These are phyloP conservation scores for Apoderus coryli DNA, from an alignment of 2,888 invertebrate species.

Conservation along the genomic window DNA sequence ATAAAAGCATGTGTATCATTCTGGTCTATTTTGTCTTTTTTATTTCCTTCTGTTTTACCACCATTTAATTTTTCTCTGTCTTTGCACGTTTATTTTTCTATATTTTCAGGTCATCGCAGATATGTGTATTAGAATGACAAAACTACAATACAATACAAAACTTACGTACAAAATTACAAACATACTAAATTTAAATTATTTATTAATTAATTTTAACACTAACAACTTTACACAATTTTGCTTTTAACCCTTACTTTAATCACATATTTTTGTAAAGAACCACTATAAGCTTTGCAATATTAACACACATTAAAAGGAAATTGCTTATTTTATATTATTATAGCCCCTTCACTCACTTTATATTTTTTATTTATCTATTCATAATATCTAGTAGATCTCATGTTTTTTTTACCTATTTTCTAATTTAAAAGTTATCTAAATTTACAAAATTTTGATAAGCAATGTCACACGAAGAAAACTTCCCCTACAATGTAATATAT, in stretches of 20 bases:
- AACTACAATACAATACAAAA: constrained; percentile 1
- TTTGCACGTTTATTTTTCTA: constrained; percentile 30
- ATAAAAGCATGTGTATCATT: constrained; percentile 23
- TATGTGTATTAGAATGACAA: constrained; percentile 40
- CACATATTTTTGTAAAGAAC: too few relatives aligned
- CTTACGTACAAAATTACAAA: background rate
- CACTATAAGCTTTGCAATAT: too few relatives aligned
- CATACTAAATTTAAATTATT: background rate
- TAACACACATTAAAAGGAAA: too few relatives aligned
- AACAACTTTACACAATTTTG: too few relatives aligned
- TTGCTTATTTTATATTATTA: too few relatives aligned
- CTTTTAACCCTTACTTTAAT: too few relatives aligned
- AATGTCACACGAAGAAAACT: too few relatives aligned
- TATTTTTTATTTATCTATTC: too few relatives aligned
- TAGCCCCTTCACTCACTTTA: too few relatives aligned
- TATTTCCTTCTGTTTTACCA: constrained; percentile 20
- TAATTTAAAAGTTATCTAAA: constrained; percentile 1
- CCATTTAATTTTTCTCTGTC: constrained; percentile 21
- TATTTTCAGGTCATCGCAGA: constrained; percentile 49
- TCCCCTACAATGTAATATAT: too few relatives aligned
- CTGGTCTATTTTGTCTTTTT: constrained; percentile 20
- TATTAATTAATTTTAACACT: too few relatives aligned
- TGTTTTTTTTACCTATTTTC: background rate
- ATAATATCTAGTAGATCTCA: background rate
- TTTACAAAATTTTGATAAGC: background rate